Evolutionary conservation across 1,140 invertebrate genomes (phyloP).

Genomic region (Akabosia matsudoensis): DNA sequence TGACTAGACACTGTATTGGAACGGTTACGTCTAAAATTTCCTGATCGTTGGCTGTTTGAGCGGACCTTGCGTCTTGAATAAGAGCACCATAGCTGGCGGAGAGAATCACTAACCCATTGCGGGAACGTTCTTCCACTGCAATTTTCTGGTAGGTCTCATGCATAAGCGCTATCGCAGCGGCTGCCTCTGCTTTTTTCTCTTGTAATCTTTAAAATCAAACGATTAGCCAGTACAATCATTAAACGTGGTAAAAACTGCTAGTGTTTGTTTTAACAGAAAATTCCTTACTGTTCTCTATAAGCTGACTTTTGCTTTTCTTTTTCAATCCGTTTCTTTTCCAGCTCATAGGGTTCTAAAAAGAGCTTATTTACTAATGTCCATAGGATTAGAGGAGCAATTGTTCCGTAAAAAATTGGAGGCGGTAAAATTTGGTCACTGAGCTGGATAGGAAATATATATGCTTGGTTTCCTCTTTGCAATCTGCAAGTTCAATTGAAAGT

Average conservation of each 20-base stretch:
- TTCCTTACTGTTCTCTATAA: conserved; percentile 62
- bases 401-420: conserved; percentile 88
- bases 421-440: conserved; percentile 85
- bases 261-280: background rate
- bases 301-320: conserved; percentile 69
- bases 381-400: conserved; percentile 74
- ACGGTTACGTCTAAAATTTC: conserved; percentile 88
- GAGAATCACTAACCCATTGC: conserved; percentile 78
- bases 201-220: conserved; percentile 16
- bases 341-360: conserved; percentile 79
- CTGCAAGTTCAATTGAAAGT: conserved; percentile 55
- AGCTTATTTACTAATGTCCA: conserved; percentile 79
- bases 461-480: conserved; percentile 79
- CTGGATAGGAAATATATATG: conserved; percentile 83
- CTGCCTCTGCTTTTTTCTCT: conserved; percentile 76
- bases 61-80: conserved; percentile 48
- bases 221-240: background rate
- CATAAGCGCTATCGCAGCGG: conserved; percentile 84
- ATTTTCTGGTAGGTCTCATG: conserved; percentile 73
- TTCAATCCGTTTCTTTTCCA: conserved; percentile 70
- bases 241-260: background rate
- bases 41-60: conserved; percentile 47
- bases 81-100: conserved; percentile 73
- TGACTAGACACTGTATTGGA: conserved; percentile 88
- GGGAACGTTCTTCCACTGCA: conserved; percentile 68